Evolutionary conservation across 2,888 invertebrate genomes (phyloP).

Genomic region (Drosophila niveifrons): DNA sequence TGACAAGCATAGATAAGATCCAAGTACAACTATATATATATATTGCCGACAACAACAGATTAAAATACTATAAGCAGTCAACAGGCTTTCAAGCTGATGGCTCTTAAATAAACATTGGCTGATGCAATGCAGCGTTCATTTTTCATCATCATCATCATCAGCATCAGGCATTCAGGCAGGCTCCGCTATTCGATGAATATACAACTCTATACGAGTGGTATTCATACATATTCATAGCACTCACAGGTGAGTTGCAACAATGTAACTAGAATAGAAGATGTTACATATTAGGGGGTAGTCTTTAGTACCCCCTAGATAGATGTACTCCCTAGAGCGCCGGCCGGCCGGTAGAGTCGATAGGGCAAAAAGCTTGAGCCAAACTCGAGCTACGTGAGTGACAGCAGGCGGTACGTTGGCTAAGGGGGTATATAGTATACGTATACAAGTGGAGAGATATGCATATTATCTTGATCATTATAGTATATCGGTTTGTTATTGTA

Average conservation of each 20-base stretch:
- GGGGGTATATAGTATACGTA: background rate
- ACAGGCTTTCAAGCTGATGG: conserved; percentile 64
- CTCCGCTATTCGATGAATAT: conserved; percentile 26
- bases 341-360: conserved; percentile 31
- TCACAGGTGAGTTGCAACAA: conserved; percentile 5
- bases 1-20: conserved; percentile 10
- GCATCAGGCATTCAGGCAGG: conserved; percentile 27
- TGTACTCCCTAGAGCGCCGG: conserved; percentile 38
- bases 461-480: conserved; percentile 6
- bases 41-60: conserved; percentile 42
- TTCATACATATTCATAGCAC: conserved; percentile 46
- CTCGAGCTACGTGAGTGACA: conserved; percentile 52
- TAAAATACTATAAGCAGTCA: conserved; percentile 46
- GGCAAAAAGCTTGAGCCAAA: conserved; percentile 4
- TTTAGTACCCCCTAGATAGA: background rate
- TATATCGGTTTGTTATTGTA: conserved; percentile 35
- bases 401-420: conserved; percentile 28
- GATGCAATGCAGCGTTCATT: conserved; percentile 82
- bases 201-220: background rate
- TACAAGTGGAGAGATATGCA: background rate
- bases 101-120: conserved; percentile 79
- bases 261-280: conserved; percentile 1
- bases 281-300: conserved; percentile 5
- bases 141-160: conserved; percentile 74
- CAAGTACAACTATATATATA: conserved; percentile 17